Base-by-base conservation (phyloP, 1,140 invertebrate species). In the Acromyrmex echinatior region DNA sequence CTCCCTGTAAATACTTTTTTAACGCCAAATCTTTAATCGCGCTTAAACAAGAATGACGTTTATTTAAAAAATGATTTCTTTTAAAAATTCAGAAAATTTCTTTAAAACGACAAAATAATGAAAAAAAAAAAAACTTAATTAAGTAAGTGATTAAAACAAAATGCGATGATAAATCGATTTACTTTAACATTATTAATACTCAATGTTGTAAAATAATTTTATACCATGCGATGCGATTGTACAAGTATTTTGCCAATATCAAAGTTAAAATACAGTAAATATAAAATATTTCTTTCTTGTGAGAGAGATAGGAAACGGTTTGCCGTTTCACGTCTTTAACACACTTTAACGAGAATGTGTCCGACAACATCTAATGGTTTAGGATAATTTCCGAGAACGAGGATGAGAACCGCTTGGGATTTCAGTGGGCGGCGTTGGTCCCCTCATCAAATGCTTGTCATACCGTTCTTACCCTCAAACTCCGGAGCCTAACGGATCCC, bases 361-460 rank as follows among this genome's bases (percentile, higher is more conserved):
- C 74, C 66, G 74, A 74, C 49, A 39, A 66, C 28, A n/a, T 78
- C 60, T 18, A 25, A 10, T n/a, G 68, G 12, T n/a, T 25, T 18
- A n/a, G 35, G 1, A 78, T 63, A 28, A 76, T 51, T 62, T 79
- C 18, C 31, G 53, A 14, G 35, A 31, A 74, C 31, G 21, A 62
- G 71, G 86, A 92, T 93, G 93, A 93, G 93, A 93, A 93, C 92
- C 91, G 87, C 93, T 92, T 91, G 88, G 93, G 93, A 94, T 94
- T 94, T 93, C 91, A 93, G 94, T 94, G 94, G 93, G 94, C 93
- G 94, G 93, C 86, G 89, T 91, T 91, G 92, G 93, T 92, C 92
- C 93, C 93, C 93, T 94, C 93, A 93, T 94, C 93, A 94, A 94
- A 94, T 94, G 93, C 94, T 93, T 94, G 93, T 94, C 94, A 94